Evolutionary conservation across 2,797 vertebrate species (phyloP).

Genomic region (Amazona ochrocephala): DNA sequence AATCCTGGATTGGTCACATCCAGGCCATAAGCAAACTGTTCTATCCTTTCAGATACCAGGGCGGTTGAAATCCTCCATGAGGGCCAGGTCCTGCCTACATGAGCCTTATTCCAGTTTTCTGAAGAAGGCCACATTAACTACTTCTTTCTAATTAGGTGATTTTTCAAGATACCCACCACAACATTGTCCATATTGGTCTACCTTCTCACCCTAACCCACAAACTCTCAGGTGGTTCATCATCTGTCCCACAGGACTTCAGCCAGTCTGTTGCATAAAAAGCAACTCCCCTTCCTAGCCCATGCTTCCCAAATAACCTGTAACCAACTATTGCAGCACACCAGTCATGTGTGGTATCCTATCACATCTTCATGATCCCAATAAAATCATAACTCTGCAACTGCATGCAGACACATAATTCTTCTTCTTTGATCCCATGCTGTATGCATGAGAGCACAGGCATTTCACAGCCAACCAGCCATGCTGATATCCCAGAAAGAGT

Average conservation of each 20-base stretch:
- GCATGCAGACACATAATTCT: not conserved
- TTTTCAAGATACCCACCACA: not conserved
- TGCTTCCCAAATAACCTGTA: not conserved
- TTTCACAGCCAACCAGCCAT: not conserved
- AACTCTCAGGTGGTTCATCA: not conserved
- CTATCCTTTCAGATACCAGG: not conserved
- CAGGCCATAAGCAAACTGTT: not conserved
- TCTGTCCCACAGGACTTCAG: not conserved
- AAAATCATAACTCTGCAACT: not conserved
- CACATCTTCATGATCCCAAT: not conserved
- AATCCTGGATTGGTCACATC: not conserved
- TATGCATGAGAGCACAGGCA: not conserved
- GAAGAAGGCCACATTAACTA: not conserved
- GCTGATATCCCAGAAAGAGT: not conserved
- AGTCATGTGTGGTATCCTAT: not conserved
- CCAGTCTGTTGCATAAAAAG: not conserved
- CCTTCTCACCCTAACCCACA: not conserved
- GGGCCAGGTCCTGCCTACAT: not conserved
- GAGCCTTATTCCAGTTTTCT: not conserved
- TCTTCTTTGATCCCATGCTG: not conserved
- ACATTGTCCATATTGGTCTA: not conserved
- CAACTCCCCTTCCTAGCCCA: not conserved
- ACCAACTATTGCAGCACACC: not conserved
- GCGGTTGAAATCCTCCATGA: not conserved
- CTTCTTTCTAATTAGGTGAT: not conserved